These are phyloP conservation scores for Bombylius discolor DNA, from an alignment of 2,888 invertebrate genomes.

Conservation along the genomic window DNA sequence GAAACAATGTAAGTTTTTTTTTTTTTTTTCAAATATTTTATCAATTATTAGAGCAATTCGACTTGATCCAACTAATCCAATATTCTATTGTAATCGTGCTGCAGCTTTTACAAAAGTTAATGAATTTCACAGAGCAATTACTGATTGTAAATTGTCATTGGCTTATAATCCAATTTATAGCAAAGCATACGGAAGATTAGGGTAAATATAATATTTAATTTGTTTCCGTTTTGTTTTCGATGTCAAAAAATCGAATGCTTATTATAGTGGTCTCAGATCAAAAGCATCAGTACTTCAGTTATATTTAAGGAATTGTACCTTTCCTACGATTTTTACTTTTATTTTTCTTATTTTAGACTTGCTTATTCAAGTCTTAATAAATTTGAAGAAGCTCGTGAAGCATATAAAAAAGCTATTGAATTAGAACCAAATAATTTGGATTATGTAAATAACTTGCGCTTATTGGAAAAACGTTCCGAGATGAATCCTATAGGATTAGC, in stretches of 20 bases:
- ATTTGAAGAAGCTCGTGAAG: slow-evolving; percentile 69
- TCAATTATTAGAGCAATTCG: slow-evolving; percentile 62
- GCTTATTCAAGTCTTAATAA: slow-evolving; percentile 74
- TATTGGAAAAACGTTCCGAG: slow-evolving; percentile 46
- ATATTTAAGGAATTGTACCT: not conserved
- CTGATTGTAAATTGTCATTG: slow-evolving; percentile 83
- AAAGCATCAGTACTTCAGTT: too few species aligned
- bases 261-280: too few species aligned
- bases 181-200: slow-evolving; percentile 89
- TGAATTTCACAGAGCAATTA: slow-evolving; percentile 69
- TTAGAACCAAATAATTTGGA: slow-evolving; percentile 87
- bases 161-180: slow-evolving; percentile 81
- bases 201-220: slow-evolving; percentile 28
- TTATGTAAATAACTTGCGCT: slow-evolving; percentile 72
- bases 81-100: slow-evolving; percentile 94
- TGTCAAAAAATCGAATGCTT: too few species aligned
- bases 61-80: slow-evolving; percentile 76
- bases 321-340: not conserved
- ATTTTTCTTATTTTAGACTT: slow-evolving; percentile 32
- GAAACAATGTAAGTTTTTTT: not conserved
- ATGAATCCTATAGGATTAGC: not conserved
- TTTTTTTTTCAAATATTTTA: not conserved
- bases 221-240: not conserved
- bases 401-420: slow-evolving; percentile 76
- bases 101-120: slow-evolving; percentile 87